Base-by-base conservation (phyloP, 2,113 vertebrate genomes). In the Ammodytes dubius region DNA sequence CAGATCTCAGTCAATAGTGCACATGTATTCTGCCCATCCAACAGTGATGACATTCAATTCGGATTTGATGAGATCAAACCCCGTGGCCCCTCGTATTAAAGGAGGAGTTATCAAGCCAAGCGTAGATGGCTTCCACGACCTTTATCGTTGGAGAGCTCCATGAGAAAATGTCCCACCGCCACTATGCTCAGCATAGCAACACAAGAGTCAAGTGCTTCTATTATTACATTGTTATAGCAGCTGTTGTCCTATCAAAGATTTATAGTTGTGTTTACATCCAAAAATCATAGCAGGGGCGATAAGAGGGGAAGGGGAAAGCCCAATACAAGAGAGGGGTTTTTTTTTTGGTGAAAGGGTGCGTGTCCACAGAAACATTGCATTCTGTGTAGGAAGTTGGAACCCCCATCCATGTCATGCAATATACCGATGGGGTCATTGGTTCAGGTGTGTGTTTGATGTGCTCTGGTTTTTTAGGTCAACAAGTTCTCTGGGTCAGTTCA, bases 91-190 rank as follows among this genome's bases (percentile, higher is more conserved):
- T 73, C 65, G 70, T 69, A 78, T 78, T 79, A 64, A 64, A 75
- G 77, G 61, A 46, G 57, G 40, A 7, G 3, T 37, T 69, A 45
- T 77, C 27, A 4, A 64, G 71, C 43, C 27, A 14, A 80, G 77
- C 68, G 74, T 77, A 80, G 81, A 73, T 77, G 82, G 64, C 0
- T 57, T 76, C 76, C 57, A 10, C 5, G 75, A 83, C 81, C 81
- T 72, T 77, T 74, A 67, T 81, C 73, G 80, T 47, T 4, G 37
- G 42, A 79, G 37, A 69, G 53, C 57, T 74, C 56, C 19, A 39
- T 93, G 91, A 89, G 90, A 92, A 92, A 87, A 85, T 84, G 66
- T 69, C 56, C 70, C 0, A 2, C 27, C 37, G n/a, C 67, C 64
- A 77, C 37, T 64, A 27, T 27, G 27, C 64, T 67, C 64, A 80